phyloP scores from a whole-genome alignment of 2,797 vertebrate genomes.

The Cheirogaleus major region DNA sequence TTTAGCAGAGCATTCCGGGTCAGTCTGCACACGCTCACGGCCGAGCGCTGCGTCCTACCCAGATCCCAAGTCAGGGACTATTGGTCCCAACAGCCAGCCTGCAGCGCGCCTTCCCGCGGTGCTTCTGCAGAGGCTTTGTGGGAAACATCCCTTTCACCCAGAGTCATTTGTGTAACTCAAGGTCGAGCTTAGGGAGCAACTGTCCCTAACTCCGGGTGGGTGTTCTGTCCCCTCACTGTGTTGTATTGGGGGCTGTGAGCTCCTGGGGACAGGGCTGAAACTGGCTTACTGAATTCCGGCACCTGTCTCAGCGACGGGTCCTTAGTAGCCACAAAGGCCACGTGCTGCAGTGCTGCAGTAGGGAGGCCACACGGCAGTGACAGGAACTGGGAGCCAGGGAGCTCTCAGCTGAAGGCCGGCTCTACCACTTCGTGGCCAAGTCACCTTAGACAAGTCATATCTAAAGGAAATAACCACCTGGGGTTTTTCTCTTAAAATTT shows the following conservation, averaged over 20 bases:
- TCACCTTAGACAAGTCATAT: neutral
- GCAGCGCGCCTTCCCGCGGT: neutral
- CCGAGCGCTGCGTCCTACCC: fast-evolving
- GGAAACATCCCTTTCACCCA: neutral
- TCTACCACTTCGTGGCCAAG: fast-evolving
- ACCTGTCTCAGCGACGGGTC: neutral
- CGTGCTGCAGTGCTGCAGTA: neutral
- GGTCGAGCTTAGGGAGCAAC: neutral
- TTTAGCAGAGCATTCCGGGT: neutral
- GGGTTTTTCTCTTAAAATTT: neutral
- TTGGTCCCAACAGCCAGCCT: neutral
- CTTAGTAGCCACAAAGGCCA: neutral
- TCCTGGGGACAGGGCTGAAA: neutral
- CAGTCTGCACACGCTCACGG: neutral
- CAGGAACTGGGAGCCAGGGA: too few species aligned
- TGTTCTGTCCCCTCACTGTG: fast-evolving
- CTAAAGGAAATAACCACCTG: neutral
- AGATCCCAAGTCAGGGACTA: fast-evolving
- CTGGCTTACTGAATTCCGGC: neutral
- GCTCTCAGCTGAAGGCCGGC: neutral
- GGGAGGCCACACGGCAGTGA: fast-evolving
- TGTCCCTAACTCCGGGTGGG: fast-evolving
- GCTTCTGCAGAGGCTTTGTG: neutral
- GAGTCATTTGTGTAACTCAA: neutral
- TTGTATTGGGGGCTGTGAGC: neutral